Evolutionary conservation across 2,113 vertebrate genomes (phyloP).

Genomic region (Setophaga coronata): DNA sequence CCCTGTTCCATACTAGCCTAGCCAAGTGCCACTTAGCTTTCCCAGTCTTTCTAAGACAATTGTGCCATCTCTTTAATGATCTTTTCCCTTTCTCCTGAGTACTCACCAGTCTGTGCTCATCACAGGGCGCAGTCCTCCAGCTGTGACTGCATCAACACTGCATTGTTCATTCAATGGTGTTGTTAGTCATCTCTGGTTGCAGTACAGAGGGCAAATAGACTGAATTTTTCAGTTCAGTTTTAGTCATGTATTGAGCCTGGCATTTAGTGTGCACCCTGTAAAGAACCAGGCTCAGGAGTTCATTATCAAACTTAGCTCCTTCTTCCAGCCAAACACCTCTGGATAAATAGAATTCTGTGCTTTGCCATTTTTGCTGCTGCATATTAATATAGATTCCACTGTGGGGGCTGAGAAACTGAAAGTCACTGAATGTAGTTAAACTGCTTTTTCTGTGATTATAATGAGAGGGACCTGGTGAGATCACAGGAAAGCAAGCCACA

Average conservation of each 20-base stretch:
- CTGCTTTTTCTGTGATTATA: neutral
- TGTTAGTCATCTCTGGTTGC: neutral
- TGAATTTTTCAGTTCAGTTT: conserved; percentile 20
- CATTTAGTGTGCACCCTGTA: neutral
- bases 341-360: neutral
- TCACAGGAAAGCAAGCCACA: neutral
- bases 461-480: neutral
- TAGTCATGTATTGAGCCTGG: neutral
- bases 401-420: neutral
- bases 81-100: neutral
- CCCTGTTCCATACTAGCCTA: neutral
- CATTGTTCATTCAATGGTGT: neutral
- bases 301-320: neutral
- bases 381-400: neutral
- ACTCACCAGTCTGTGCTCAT: neutral
- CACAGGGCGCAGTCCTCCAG: neutral
- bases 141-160: neutral
- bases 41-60: neutral
- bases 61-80: neutral
- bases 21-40: neutral
- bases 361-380: conserved; percentile 12
- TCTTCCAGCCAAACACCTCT: neutral
- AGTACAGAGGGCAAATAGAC: neutral
- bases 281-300: neutral
- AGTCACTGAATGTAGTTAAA: neutral